phyloP scores from a whole-genome alignment of 1,140 invertebrate genomes.

The Megalopta genalis region DNA sequence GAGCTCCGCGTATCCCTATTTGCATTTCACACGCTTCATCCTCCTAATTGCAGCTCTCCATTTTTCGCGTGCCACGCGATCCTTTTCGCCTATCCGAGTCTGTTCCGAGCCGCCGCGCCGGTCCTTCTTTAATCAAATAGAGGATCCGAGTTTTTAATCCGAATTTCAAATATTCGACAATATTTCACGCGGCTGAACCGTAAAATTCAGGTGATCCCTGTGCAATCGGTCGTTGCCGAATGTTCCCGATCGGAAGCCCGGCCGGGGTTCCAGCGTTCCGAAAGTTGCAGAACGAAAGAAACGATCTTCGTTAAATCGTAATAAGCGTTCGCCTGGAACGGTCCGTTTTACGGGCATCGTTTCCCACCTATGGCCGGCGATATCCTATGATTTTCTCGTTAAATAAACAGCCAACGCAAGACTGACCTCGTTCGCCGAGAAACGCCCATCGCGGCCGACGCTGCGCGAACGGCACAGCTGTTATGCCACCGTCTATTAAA shows the following conservation, averaged over 20 bases:
- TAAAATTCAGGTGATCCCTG: background rate
- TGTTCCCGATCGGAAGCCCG: background rate
- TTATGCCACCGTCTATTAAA: no score
- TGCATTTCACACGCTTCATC: background rate
- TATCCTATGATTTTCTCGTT: constrained; percentile 7
- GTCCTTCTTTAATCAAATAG: constrained; percentile 1
- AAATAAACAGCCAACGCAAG: background rate
- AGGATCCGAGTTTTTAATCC: background rate
- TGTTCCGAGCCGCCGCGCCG: no score
- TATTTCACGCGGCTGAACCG: background rate
- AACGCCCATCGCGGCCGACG: no score
- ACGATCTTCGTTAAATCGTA: background rate
- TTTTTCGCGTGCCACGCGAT: background rate
- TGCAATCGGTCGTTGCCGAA: background rate
- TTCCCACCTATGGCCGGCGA: background rate
- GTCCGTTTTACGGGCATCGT: background rate
- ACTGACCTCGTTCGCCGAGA: no score
- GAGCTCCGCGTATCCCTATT: background rate
- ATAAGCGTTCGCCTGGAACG: background rate
- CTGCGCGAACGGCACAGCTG: no score
- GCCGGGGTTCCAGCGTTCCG: background rate
- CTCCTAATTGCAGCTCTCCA: background rate
- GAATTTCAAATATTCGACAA: constrained; percentile 3
- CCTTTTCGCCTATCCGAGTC: no score
- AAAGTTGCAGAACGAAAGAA: background rate